These are phyloP conservation scores for Platanista minor DNA, from an alignment of 2,113 vertebrate genomes.

Conservation along the genomic window DNA sequence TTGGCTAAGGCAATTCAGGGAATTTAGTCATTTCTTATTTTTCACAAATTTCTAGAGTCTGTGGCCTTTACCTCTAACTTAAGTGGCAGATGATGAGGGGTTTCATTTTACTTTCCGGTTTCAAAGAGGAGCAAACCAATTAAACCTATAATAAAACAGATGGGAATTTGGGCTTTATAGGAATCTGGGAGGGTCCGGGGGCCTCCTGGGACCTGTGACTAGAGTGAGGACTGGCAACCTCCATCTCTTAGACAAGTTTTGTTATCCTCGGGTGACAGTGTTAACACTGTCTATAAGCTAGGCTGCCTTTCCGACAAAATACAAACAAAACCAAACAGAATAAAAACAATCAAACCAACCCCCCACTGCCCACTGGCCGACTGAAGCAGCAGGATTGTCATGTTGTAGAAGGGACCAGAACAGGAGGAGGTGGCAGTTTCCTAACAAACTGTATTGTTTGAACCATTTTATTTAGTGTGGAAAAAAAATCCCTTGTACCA, in stretches of 20 bases:
- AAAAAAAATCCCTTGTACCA: conserved; percentile 65
- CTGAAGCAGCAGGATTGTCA: conserved; percentile 51
- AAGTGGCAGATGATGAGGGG: conserved; percentile 51
- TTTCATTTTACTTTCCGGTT: conserved; percentile 59
- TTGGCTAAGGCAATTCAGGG: background rate
- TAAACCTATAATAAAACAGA: conserved; percentile 69
- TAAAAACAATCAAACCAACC: conserved; percentile 55
- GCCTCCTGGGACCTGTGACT: conserved; percentile 58
- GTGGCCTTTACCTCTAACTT: conserved; percentile 23
- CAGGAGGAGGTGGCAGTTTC: conserved; percentile 69
- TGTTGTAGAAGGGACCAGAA: conserved; percentile 53
- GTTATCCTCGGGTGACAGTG: conserved; percentile 41
- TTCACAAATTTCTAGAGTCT: conserved; percentile 1
- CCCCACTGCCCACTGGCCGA: conserved; percentile 20
- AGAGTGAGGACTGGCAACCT: conserved; percentile 23
- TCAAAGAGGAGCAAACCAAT: conserved; percentile 65
- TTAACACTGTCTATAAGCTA: conserved; percentile 22
- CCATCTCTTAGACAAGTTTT: conserved; percentile 53
- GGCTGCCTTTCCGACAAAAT: conserved; percentile 67
- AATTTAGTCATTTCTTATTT: conserved; percentile 34
- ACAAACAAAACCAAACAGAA: conserved; percentile 53
- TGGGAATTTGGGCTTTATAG: conserved; percentile 57
- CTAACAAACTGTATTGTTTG: conserved; percentile 76
- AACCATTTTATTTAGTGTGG: conserved; percentile 74
- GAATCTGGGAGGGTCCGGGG: conserved; percentile 58